Evolutionary conservation across 1,140 invertebrate species (phyloP), one percentile per base, ranked within the genome.

Genomic region (Nasonia giraulti): DNA sequence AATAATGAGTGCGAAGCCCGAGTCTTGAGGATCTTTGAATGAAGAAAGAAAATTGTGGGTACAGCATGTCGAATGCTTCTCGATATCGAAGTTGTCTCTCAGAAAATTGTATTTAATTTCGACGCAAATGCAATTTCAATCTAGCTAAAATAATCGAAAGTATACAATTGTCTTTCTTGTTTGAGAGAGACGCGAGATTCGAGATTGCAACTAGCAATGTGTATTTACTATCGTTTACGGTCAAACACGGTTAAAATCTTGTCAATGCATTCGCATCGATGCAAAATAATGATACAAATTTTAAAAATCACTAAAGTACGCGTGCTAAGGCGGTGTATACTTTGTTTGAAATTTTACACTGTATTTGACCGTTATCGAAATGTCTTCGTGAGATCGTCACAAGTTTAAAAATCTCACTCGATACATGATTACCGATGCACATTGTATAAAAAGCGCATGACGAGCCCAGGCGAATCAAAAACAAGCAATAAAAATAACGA

Each of bases 401-500:
- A 33, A 78, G 31, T 78, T 71, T 71, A 2, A 14, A 17, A 55
- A 20, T 80, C 76, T 84, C 83, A 78, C 71, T 76, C 62, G 47
- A 14, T 71, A 55, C 27, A 85, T 85, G 31, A 76, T 80, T 81
- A 80, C 68, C 75, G 33, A 5, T 37, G 73, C 37, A 80, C 69
- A 85, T 84, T 84, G 83, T 84, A 84, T 62, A 84, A 84, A 37
- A 80, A 80, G 87, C 84, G 87, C 77, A 84, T 85, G 82, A 88
- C 83, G 84, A 86, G 85, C 85, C 86, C 87, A 44, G 74, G 74
- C 73, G 37, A 76, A 84, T 86, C 82, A 80, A 89, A 87, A 86
- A 66, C 20, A 90, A 90, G 90, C 90, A 90, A 91, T 90, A 91
- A 91, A 74, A 85, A 11, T 74, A 80, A 81, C 44, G 44, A 85